Evolutionary conservation across 2,113 vertebrate genomes (phyloP).

Genomic region (Platysteira castanea): DNA sequence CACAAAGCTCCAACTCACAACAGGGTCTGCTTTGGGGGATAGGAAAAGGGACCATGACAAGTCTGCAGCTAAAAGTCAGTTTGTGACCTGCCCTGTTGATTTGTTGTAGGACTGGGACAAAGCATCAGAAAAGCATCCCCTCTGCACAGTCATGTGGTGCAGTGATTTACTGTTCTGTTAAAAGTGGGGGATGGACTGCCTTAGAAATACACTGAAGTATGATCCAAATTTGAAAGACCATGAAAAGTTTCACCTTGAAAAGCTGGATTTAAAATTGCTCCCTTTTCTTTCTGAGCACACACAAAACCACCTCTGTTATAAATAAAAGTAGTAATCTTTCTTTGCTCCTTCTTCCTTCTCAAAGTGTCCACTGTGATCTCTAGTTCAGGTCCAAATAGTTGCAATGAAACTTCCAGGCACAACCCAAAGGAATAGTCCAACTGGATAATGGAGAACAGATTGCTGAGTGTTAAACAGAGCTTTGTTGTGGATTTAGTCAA

Average conservation of each 20-base stretch:
- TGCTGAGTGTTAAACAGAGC: background rate
- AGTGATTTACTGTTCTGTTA: background rate
- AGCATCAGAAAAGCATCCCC: background rate
- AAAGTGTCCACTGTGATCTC: background rate
- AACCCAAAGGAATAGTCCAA: background rate
- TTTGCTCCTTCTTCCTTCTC: background rate
- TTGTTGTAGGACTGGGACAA: background rate
- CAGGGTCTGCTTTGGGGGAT: background rate
- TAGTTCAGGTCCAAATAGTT: background rate
- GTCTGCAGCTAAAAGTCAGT: background rate
- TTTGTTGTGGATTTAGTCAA: background rate
- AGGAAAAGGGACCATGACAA: background rate
- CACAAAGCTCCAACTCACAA: background rate
- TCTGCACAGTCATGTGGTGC: background rate
- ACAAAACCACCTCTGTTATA: background rate
- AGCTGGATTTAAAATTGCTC: background rate
- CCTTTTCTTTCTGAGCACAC: background rate
- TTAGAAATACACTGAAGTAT: background rate
- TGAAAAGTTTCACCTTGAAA: background rate
- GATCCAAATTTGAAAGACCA: background rate
- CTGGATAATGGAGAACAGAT: background rate
- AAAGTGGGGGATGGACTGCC: background rate
- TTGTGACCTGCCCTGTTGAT: background rate
- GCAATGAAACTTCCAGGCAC: background rate
- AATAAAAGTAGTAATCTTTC: background rate